Evolutionary conservation across 2,888 invertebrate genomes (phyloP).

Genomic region (Drosophila anomelani): DNA sequence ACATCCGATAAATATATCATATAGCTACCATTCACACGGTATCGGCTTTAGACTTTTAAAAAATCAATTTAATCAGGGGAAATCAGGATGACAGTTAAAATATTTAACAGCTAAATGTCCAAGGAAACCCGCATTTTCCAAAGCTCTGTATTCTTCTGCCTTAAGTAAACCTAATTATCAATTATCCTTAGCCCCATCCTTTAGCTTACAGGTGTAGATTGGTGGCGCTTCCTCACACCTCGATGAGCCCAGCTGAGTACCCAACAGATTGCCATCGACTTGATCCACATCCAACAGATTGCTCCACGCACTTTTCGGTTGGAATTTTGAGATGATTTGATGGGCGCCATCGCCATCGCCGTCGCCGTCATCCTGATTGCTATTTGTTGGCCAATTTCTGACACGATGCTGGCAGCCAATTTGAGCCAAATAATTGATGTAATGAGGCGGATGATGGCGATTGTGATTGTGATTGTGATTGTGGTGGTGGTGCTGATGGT

Average conservation of each 20-base stretch:
- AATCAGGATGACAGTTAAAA: too few relatives aligned
- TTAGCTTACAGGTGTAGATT: conserved; percentile 27
- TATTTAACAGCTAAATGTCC: too few relatives aligned
- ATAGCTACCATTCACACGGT: too few relatives aligned
- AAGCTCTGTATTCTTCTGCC: too few relatives aligned
- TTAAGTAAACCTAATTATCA: too few relatives aligned
- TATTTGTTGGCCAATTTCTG: conserved; percentile 46
- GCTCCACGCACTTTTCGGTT: conserved; percentile 39
- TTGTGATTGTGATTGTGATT: conserved; percentile 18
- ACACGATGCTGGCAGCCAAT: conserved; percentile 69
- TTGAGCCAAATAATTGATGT: conserved; percentile 66
- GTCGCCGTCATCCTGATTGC: conserved; percentile 28
- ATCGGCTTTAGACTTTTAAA: too few relatives aligned
- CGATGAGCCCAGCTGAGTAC: conserved; percentile 5
- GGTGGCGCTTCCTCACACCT: neutral
- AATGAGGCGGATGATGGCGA: conserved; percentile 50
- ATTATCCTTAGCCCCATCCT: neutral
- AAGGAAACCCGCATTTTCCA: too few relatives aligned
- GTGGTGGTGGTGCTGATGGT: neutral
- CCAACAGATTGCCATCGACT: conserved; percentile 31
- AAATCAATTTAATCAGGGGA: too few relatives aligned
- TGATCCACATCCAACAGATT: conserved; percentile 8
- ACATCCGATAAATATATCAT: too few relatives aligned
- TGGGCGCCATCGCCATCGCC: conserved; percentile 6
- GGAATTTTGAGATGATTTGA: conserved; percentile 27